Percentiles rank a stretch among this genome's conserved stretches.
phyloP scores from a whole-genome alignment of 2,888 invertebrate genomes.

The Argyresthia goedartella region DNA sequence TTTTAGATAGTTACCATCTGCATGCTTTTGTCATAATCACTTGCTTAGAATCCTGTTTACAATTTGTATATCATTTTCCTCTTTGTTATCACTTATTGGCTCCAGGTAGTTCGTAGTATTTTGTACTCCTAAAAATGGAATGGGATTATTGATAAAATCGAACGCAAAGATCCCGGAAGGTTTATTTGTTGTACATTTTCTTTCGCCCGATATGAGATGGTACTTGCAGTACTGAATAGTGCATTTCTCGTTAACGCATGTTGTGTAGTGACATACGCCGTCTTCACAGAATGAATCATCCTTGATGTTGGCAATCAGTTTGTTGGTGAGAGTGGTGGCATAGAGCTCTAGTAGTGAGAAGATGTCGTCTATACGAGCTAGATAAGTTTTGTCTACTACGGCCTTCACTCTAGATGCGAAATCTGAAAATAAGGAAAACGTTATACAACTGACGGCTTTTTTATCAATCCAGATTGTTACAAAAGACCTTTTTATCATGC shows the following conservation, averaged over 20 bases:
- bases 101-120: too few relatives aligned
- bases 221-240: conserved; percentile 30
- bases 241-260: conserved; percentile 25
- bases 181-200: conserved; percentile 23
- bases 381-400: conserved; percentile 4
- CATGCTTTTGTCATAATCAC: not conserved
- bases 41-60: conserved; percentile 21
- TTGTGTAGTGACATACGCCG: conserved; percentile 36
- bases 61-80: conserved; percentile 25
- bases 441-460: too few relatives aligned
- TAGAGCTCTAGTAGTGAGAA: conserved; percentile 25
- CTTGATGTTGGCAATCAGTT: conserved; percentile 25
- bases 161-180: conserved; percentile 12
- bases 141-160: conserved; percentile 13
- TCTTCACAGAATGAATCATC: conserved; percentile 31
- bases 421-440: conserved; percentile 17
- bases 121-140: too few relatives aligned
- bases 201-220: conserved; percentile 26
- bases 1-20: not conserved
- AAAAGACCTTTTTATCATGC: too few relatives aligned
- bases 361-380: conserved; percentile 18
- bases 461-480: too few relatives aligned
- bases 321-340: conserved; percentile 31
- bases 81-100: conserved; percentile 16
- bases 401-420: conserved; percentile 13